Evolutionary conservation across 92 coral and sea anemone species (phyloP).

Genomic region (Phenganax marumi): DNA sequence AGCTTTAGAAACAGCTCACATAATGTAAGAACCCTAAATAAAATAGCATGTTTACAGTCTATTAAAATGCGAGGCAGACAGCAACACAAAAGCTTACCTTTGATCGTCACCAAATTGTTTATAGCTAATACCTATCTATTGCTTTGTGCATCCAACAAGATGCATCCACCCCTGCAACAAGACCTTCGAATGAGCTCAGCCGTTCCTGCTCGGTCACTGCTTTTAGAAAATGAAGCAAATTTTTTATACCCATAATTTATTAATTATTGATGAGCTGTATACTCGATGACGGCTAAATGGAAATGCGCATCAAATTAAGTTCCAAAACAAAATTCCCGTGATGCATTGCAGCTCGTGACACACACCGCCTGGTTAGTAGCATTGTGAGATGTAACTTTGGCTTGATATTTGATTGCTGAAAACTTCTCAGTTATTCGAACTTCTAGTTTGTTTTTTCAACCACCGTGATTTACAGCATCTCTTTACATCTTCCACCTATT

Average conservation of each 20-base stretch:
- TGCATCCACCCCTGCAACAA: conserved; percentile 41
- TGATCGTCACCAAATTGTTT: conserved; percentile 36
- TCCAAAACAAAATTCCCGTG: too few species aligned
- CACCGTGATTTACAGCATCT: too few species aligned
- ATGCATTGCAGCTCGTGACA: background rate
- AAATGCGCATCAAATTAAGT: background rate
- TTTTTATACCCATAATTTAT: conserved; percentile 30
- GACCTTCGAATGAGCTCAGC: conserved; percentile 26
- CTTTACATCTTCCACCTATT: too few species aligned
- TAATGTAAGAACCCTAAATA: too few species aligned
- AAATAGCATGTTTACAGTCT: too few species aligned
- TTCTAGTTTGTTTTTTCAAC: too few species aligned
- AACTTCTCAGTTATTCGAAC: too few species aligned
- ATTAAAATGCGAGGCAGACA: background rate
- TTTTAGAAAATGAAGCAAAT: conserved; percentile 32
- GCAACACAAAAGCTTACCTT: too few species aligned
- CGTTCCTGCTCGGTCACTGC: conserved; percentile 11
- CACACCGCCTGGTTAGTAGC: conserved; percentile 11
- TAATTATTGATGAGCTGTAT: background rate
- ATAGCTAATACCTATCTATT: conserved; percentile 22
- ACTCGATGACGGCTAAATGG: background rate
- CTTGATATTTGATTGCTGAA: too few species aligned
- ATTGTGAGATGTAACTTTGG: too few species aligned
- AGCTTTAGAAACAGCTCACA: too few species aligned
- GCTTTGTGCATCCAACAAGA: too few species aligned